Evolutionary conservation across 2,113 vertebrate species (phyloP).

Genomic region (Hypomesus transpacificus): DNA sequence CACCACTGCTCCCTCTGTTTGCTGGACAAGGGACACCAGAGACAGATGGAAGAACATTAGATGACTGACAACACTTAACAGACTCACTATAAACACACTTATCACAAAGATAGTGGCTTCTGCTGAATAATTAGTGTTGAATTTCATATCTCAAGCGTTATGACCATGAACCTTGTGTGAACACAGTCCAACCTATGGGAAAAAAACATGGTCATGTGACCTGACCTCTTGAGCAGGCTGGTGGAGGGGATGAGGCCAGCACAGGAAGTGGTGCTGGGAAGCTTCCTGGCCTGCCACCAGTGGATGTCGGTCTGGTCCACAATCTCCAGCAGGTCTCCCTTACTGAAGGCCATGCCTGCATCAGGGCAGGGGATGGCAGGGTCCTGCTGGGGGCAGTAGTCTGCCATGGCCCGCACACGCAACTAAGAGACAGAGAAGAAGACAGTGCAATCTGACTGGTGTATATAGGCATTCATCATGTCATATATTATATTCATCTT

Average conservation of each 20-base stretch:
- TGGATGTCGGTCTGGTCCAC: slow-evolving; percentile 84
- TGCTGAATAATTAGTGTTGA: too few species aligned
- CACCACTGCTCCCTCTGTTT: slow-evolving; percentile 88
- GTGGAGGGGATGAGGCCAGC: slow-evolving; percentile 89
- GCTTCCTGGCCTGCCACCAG: slow-evolving; percentile 93
- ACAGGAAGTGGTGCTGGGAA: slow-evolving; percentile 72
- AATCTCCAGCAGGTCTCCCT: slow-evolving; percentile 88
- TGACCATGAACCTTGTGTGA: background rate
- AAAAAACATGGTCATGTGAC: background rate
- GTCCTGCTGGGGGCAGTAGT: slow-evolving; percentile 87
- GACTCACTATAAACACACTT: too few species aligned
- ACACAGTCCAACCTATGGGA: background rate
- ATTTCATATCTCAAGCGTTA: too few species aligned
- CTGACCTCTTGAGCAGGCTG: slow-evolving; percentile 82
- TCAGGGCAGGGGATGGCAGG: slow-evolving; percentile 82
- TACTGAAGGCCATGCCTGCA: slow-evolving; percentile 83
- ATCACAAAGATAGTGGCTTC: too few species aligned
- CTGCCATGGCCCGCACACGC: slow-evolving; percentile 79
- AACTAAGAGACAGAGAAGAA: background rate
- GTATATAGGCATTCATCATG: too few species aligned
- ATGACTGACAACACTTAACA: too few species aligned
- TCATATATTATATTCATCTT: too few species aligned
- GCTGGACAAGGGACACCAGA: slow-evolving; percentile 54
- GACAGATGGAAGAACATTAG: too few species aligned
- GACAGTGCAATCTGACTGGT: background rate